Conservation (phyloP, 2,888 invertebrate species). For the Calameuta filiformis region DNA sequence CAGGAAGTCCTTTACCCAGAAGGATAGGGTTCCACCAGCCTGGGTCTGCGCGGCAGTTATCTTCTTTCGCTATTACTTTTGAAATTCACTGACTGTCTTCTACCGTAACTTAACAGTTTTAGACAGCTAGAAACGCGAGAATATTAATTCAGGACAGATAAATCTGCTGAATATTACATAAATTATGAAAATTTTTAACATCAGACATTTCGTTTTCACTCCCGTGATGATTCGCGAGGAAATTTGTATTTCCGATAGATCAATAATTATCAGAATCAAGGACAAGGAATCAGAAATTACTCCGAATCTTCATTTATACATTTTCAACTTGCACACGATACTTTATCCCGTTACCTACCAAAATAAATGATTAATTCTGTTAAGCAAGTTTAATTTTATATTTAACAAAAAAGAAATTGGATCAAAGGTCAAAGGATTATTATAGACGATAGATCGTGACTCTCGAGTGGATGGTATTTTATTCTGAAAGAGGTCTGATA, state of each 20-base stretch:
- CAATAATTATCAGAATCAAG: no score
- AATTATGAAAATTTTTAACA: no score
- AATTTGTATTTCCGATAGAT: no score
- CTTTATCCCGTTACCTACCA: no score
- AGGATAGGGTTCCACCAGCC: slow-evolving; percentile 54
- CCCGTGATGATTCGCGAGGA: no score
- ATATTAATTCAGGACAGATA: neutral
- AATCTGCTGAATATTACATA: neutral
- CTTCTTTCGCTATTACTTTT: slow-evolving; percentile 61
- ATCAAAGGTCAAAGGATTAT: neutral
- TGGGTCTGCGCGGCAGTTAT: slow-evolving; percentile 58
- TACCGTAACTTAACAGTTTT: neutral
- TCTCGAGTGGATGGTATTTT: slow-evolving; percentile 8
- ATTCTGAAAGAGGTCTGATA: slow-evolving; percentile 21
- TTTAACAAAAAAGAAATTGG: slow-evolving; percentile 10
- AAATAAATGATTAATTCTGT: neutral
- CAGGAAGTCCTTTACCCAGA: slow-evolving; percentile 45
- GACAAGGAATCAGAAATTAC: neutral
- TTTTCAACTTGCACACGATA: no score
- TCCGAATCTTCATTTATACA: no score
- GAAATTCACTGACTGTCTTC: slow-evolving; percentile 7
- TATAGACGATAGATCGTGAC: neutral
- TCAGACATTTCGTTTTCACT: no score
- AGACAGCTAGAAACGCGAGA: neutral
- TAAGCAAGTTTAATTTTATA: slow-evolving; percentile 16